Base-by-base conservation (phyloP, 2,797 vertebrate species). In the Chromobotia macracanthus region DNA sequence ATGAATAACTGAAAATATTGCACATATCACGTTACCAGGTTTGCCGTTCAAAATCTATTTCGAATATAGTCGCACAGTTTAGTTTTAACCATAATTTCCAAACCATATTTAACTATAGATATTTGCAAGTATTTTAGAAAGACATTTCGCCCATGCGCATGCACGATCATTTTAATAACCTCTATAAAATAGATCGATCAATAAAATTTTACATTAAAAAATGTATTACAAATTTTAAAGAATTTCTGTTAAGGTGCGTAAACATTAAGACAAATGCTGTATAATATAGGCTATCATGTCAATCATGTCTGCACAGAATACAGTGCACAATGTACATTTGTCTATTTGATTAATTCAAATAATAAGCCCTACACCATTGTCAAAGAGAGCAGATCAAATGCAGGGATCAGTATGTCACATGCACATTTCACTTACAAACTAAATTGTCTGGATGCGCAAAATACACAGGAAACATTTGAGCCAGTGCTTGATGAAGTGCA, bases 401-500 rank as follows among this genome's bases (percentile, higher is more conserved):
- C 16, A 38, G 35, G 5, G 15, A 50, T 50, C 48, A 16, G 5
- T 50, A 50, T 50, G 50, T 51, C 5, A 5, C 3, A 51, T 35
- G 28, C 31, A 63, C 31, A 1, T 19, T 9, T n/a, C 3, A 35
- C 8, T 38, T 11, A 19, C 12, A 28, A 61, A 63, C 7, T 56
- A 13, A 77, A 16, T 15, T 18, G 35, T 68, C 23, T 68, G 21
- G 10, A 68, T 56, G 23, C n/a, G 69, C 3, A 65, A 58, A 48
- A 13, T 25, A 21, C 10, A 21, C 23, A 58, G 68, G 2, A 51
- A 56, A 48, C 63, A 55, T 69, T 44, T 12, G 51, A 23, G 19
- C 50, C n/a, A 63, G 28, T 48, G 44, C 72, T 69, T 77, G 35
- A 83, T 67, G 61, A 81, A 50, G 79, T 75, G 65, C 38, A 19